Evolutionary conservation across 1,140 invertebrate genomes (phyloP), one percentile per base, ranked within the genome.

Genomic region (Lasioglossum albipes): DNA sequence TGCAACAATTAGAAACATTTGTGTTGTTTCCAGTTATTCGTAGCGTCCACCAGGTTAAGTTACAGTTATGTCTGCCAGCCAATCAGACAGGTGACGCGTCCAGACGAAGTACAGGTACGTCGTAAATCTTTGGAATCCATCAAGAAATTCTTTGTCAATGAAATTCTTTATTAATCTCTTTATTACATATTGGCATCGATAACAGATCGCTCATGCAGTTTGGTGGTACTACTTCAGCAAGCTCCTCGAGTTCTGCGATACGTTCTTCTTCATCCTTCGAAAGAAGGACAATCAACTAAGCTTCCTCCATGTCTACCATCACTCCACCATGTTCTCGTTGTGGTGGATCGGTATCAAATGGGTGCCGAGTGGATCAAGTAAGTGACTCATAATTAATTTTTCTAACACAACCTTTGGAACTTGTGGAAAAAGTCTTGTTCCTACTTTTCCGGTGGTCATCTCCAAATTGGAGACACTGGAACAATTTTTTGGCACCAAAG

Each of bases 221-320:
- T 99, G 98, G 98, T 99, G 97, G 97, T 99, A 99, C 91, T 99
- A 98, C 91, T 96, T 98, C 89, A 98, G 98, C 42, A 99, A 99
- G 93, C 94, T 98, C 36, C 91, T 99, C 36, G 98, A 99, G 92
- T 98, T 99, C 91, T 95, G 97, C 84, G 98, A 99, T 91, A 99
- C 98, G 0, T 95, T 97, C 84, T 98, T 98, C 94, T 97, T 98
- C 86, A 98, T 98, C 76, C 90, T 98, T 49, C 94, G 97, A 54
- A 98, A 98, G 91, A 98, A 98, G 89, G 95, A 96, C 77, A 96
- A 96, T 81, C 97, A 98, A 91, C 92, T 98, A 71, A 97, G 97
- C 16, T 98, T 98, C 92, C 94, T 98, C 6, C 97, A 98, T 84
- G 96, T 98, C 0, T 98, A 98, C 89, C 98, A 98, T 92, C 97